phyloP scores from a whole-genome alignment of 1,140 invertebrate genomes.

The Lethrus apterus region DNA sequence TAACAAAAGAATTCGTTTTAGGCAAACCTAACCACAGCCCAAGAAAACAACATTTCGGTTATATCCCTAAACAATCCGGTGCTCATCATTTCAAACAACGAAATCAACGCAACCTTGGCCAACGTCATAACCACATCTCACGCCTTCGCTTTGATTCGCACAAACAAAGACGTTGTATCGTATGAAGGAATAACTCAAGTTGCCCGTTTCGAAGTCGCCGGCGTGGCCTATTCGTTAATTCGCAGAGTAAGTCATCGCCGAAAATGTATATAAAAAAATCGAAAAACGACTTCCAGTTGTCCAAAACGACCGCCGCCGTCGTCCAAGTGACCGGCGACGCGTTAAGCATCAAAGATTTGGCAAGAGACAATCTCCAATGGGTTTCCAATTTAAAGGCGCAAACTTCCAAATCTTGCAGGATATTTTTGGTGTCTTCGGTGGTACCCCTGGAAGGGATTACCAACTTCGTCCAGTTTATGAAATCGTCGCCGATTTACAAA shows the following conservation, averaged over 20 bases:
- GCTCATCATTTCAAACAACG: slow-evolving; percentile 30
- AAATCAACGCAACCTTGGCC: slow-evolving; percentile 24
- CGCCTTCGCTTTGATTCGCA: slow-evolving; percentile 29
- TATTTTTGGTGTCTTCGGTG: slow-evolving; percentile 26
- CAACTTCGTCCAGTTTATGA: slow-evolving; percentile 28
- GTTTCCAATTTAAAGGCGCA: slow-evolving; percentile 27
- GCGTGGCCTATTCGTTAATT: slow-evolving; percentile 29
- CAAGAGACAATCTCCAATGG: slow-evolving; percentile 27
- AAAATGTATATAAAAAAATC: too few species aligned
- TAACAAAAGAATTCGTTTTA: too few species aligned
- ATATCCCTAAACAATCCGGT: slow-evolving; percentile 29
- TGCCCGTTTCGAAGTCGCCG: slow-evolving; percentile 23
- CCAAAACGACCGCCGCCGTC: slow-evolving; percentile 11
- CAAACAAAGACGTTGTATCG: slow-evolving; percentile 21
- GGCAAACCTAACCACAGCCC: too few species aligned
- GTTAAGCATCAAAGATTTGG: slow-evolving; percentile 32
- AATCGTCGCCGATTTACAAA: slow-evolving; percentile 6
- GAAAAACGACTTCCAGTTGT: too few species aligned
- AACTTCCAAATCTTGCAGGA: slow-evolving; percentile 20
- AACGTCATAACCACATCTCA: slow-evolving; percentile 26
- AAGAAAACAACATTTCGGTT: slow-evolving; percentile 27
- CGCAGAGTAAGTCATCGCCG: slow-evolving; percentile 22
- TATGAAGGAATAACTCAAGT: slow-evolving; percentile 23
- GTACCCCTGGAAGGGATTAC: slow-evolving; percentile 33
- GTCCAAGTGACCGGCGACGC: slow-evolving; percentile 31